Evolutionary conservation across 1,140 invertebrate genomes (phyloP), one percentile per base, ranked within the genome.

Genomic region (Heliconius melpomene): DNA sequence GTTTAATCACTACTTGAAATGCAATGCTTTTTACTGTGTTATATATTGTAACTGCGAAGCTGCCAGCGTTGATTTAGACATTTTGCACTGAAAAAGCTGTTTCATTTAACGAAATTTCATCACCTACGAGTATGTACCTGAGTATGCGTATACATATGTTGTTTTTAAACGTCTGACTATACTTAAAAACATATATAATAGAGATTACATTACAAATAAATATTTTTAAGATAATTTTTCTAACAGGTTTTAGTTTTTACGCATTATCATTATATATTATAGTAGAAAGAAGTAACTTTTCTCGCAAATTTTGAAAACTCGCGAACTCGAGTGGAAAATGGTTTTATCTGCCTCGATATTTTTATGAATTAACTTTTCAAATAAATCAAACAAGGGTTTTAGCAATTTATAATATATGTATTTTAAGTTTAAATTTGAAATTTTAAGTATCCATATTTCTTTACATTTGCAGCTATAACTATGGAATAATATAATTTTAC

Each of bases 371-470:
- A 29, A 66, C 5, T 66, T 66, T 66, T 66, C 60, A 66, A 66
- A 66, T 66, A 66, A 66, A 66, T 66, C 60, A 29, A 66, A 66
- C 60, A 66, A 66, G 7, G 2, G n/a, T n/a, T 66, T 66, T 66
- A 66, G 6, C 23, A 29, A 66, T 26, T 29, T 29, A 26, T 26
- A 11, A 66, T 26, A 29, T 29, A 66, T 26, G 32, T 29, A 13
- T 29, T 23, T 36, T 36, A 36, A 66, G 60, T 66, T 66, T 66
- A 23, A 66, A 3, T 29, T 29, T 29, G 3, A 66, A 66, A 29
- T 66, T 66, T 66, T 11, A 66, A 66, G 2, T 29, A 26, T 11
- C 8, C 11, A 66, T 26, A 66, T 26, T 26, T 26, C 57, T 29
- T 66, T 5, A 3, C 5, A 13, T 66, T 66, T 57, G 3, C 11